Evolutionary conservation across 2,113 vertebrate species (phyloP), one percentile per base, ranked within the genome.

Genomic region (Hystrix cristata): DNA sequence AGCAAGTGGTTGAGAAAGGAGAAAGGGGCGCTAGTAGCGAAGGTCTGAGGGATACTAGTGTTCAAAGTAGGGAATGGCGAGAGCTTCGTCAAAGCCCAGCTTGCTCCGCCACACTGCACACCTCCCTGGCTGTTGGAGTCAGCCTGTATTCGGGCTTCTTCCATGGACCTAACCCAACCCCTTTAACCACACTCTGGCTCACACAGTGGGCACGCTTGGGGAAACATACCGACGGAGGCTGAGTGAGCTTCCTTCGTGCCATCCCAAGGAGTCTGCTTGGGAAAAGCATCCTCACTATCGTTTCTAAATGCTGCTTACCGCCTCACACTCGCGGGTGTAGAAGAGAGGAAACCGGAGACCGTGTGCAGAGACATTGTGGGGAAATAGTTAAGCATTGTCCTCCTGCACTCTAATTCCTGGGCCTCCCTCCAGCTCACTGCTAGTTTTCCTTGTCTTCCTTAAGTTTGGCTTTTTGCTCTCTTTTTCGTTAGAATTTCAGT

Each of bases 401-500:
- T 60, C 48, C 27, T 6, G 27, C 67, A 43, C 55, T 38, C 43
- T 46, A 59, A 25, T 86, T 78, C 34, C n/a, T 79, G 0, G 25
- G 34, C 51, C 72, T 60, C 6, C 7, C 1, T 34, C 59, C 27
- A 71, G 13, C 83, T 74, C n/a, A 0, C 55, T 64, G 48, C 57
- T 38, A 27, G 1, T 31, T 94, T 55, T 64, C 59, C 62, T 65
- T 90, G 38, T 78, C 48, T 65, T 65, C 90, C 15, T 81, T 85
- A 69, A 76, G 25, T 76, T 88, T 34, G 34, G 18, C 29, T 64
- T 86, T 92, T 85, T 81, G 43, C 25, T 84, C 2, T 53, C 5
- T 76, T 92, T 81, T 90, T 78, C 21, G 8, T 71, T 59, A 76
- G 29, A 74, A 78, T 87, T 76, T 80, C 48, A 76, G 12, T 93